Evolutionary conservation across 2,113 vertebrate species (phyloP).

Genomic region (Lycaon pictus): DNA sequence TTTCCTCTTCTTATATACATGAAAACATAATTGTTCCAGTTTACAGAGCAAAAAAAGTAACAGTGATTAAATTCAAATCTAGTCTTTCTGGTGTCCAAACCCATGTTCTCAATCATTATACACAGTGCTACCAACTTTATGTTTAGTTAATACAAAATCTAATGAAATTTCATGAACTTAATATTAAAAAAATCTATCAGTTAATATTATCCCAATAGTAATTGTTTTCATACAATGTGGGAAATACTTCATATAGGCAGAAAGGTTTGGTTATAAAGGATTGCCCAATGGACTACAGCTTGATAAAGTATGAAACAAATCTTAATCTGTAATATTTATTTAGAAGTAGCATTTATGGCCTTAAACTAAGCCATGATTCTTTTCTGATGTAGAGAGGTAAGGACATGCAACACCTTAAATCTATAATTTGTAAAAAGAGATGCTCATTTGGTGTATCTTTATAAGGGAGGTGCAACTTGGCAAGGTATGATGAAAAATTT

Average conservation of each 20-base stretch:
- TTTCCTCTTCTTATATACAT: neutral
- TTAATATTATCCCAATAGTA: neutral
- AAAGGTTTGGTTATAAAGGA: neutral
- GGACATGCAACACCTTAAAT: neutral
- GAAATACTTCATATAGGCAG: neutral
- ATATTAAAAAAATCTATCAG: neutral
- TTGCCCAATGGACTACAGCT: neutral
- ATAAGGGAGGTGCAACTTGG: neutral
- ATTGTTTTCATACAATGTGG: neutral
- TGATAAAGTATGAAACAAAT: constrained; percentile 1
- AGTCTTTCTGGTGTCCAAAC: neutral
- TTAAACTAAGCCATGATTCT: neutral
- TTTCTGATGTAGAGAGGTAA: neutral
- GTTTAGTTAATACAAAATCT: neutral
- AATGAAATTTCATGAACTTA: neutral
- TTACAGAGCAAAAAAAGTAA: neutral
- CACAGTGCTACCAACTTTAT: neutral
- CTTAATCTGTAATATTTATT: neutral
- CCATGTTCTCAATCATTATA: neutral
- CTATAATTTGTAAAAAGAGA: neutral
- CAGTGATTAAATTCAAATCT: neutral
- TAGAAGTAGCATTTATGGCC: neutral
- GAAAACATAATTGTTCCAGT: neutral
- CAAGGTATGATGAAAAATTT: neutral
- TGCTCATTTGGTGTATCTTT: rapidly evolving